Conservation (phyloP, 2,113 vertebrate species). For the Chlamydotis undulata region DNA sequence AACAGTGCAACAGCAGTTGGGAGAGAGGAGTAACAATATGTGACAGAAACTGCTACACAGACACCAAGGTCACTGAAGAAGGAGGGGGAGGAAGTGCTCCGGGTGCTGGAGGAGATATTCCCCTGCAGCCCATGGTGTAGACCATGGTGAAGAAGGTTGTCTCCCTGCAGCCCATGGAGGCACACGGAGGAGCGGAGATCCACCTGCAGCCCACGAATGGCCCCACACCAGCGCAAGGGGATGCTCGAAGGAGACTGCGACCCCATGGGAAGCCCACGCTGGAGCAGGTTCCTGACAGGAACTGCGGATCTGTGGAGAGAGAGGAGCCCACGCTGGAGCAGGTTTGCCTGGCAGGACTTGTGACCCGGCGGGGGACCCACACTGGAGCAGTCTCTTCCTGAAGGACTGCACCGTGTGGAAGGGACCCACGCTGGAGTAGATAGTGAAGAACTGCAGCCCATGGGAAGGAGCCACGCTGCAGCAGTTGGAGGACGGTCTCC, state of each 20-base stretch:
- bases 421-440: background rate
- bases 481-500: background rate
- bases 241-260: background rate
- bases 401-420: background rate
- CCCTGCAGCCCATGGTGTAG: background rate
- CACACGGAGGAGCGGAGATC: too few relatives aligned
- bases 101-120: fast-evolving
- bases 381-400: background rate
- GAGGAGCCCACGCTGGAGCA: background rate
- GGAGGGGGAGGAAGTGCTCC: background rate
- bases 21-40: background rate
- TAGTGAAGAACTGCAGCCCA: fast-evolving
- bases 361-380: background rate
- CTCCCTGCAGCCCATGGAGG: background rate
- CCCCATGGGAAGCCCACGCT: background rate
- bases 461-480: too few relatives aligned
- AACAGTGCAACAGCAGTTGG: background rate
- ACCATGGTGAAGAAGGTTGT: background rate
- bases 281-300: background rate
- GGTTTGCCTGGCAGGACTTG: background rate
- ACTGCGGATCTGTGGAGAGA: background rate
- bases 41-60: background rate
- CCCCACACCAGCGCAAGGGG: too few relatives aligned
- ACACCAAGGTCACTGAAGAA: background rate
- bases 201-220: too few relatives aligned